phyloP scores from a whole-genome alignment of 2,888 invertebrate species.

The Euphydryas editha region DNA sequence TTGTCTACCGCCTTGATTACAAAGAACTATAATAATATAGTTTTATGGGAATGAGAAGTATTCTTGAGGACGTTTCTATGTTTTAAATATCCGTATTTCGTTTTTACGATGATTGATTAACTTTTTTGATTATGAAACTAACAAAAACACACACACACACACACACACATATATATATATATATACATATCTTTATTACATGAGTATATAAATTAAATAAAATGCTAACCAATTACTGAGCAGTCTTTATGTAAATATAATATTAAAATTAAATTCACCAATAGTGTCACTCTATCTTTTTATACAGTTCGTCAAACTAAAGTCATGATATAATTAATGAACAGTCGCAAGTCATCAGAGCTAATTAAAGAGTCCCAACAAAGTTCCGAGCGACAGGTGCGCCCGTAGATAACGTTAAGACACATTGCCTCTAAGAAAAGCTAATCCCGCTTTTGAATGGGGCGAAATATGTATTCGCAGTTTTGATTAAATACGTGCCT shows the following conservation, averaged over 20 bases:
- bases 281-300: too few species aligned
- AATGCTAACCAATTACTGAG: too few species aligned
- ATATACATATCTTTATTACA: too few species aligned
- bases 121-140: background rate
- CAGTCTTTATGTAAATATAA: too few species aligned
- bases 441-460: constrained; percentile 46
- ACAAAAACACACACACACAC: background rate
- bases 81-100: too few species aligned
- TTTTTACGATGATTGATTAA: background rate
- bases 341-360: constrained; percentile 64
- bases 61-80: too few species aligned
- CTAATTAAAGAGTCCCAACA: constrained; percentile 70
- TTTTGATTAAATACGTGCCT: constrained; percentile 30
- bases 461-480: constrained; percentile 26
- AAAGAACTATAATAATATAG: too few species aligned
- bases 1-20: background rate
- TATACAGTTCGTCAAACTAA: constrained; percentile 51
- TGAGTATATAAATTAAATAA: too few species aligned
- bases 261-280: too few species aligned
- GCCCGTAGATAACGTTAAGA: constrained; percentile 59
- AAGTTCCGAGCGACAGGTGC: constrained; percentile 70
- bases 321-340: constrained; percentile 72
- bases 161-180: background rate
- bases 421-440: constrained; percentile 56
- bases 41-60: too few species aligned